Evolutionary conservation across 2,888 invertebrate species (phyloP).

Genomic region (Biston stratarius): DNA sequence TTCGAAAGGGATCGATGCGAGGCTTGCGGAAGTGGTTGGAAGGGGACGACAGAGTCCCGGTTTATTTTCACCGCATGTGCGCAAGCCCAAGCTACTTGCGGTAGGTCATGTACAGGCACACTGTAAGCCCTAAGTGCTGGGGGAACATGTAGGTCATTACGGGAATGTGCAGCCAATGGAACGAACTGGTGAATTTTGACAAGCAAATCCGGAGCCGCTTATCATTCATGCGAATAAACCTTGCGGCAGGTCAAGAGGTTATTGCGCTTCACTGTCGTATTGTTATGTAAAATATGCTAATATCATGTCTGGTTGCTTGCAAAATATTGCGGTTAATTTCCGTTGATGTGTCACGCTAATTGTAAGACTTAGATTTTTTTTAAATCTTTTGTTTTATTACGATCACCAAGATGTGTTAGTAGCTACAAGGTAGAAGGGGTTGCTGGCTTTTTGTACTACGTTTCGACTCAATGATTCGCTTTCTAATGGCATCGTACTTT

Average conservation of each 20-base stretch:
- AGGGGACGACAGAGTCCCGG: conserved; percentile 65
- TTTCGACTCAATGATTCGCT: conserved; percentile 43
- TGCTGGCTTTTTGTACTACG: conserved; percentile 38
- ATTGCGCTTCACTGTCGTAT: conserved; percentile 65
- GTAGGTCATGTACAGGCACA: conserved; percentile 82
- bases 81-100: conserved; percentile 72
- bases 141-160: conserved; percentile 82
- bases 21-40: conserved; percentile 63
- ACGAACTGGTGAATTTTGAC: conserved; percentile 51
- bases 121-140: conserved; percentile 78
- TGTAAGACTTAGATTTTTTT: not conserved
- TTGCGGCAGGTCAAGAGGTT: conserved; percentile 80
- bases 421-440: conserved; percentile 28
- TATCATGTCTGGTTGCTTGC: conserved; percentile 45
- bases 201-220: conserved; percentile 55
- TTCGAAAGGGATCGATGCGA: conserved; percentile 19
- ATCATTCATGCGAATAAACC: conserved; percentile 66
- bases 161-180: conserved; percentile 52
- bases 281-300: conserved; percentile 58
- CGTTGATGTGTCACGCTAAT: conserved; percentile 37
- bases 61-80: conserved; percentile 71
- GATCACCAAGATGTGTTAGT: too few species aligned
- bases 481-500: conserved; percentile 56
- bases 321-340: conserved; percentile 21
- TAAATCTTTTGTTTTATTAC: not conserved